Conservation (phyloP, 1,140 invertebrate genomes). For the Solenopsis invicta region DNA sequence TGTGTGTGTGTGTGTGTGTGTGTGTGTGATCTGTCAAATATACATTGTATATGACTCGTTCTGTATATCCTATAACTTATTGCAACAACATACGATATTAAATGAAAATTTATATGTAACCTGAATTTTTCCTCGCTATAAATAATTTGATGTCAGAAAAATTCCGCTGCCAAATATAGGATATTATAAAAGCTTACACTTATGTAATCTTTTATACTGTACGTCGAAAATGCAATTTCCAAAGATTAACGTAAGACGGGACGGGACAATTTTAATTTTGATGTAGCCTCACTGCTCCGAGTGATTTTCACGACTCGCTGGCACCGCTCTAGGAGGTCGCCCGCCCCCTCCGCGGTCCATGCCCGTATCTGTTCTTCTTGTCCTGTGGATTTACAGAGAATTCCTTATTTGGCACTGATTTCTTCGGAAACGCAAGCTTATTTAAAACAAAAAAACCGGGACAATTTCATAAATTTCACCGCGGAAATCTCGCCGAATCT, state of each 20-base stretch:
- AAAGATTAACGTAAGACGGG: slow-evolving; percentile 74
- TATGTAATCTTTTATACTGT: too few species aligned
- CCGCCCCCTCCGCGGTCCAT: slow-evolving; percentile 61
- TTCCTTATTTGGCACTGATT: slow-evolving; percentile 76
- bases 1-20: too few species aligned
- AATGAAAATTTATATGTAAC: too few species aligned
- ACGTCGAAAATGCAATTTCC: slow-evolving; percentile 72
- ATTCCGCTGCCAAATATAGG: too few species aligned
- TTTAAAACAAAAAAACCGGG: slow-evolving; percentile 81
- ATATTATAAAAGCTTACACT: too few species aligned
- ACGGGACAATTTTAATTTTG: slow-evolving; percentile 60
- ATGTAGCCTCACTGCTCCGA: slow-evolving; percentile 62
- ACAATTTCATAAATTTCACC: slow-evolving; percentile 81
- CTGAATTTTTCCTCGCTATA: too few species aligned
- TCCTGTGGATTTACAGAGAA: slow-evolving; percentile 73
- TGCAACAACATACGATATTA: too few species aligned
- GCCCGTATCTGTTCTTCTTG: slow-evolving; percentile 20
- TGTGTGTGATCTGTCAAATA: too few species aligned
- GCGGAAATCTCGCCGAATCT: slow-evolving; percentile 77
- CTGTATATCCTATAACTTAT: too few species aligned
- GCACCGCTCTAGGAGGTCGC: slow-evolving; percentile 72
- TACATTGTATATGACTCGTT: too few species aligned
- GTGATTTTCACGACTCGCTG: slow-evolving; percentile 66
- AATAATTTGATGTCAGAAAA: too few species aligned
- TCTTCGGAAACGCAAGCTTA: slow-evolving; percentile 76